Base-by-base conservation (phyloP, 1,140 invertebrate species). In the Pomacea maculata region DNA sequence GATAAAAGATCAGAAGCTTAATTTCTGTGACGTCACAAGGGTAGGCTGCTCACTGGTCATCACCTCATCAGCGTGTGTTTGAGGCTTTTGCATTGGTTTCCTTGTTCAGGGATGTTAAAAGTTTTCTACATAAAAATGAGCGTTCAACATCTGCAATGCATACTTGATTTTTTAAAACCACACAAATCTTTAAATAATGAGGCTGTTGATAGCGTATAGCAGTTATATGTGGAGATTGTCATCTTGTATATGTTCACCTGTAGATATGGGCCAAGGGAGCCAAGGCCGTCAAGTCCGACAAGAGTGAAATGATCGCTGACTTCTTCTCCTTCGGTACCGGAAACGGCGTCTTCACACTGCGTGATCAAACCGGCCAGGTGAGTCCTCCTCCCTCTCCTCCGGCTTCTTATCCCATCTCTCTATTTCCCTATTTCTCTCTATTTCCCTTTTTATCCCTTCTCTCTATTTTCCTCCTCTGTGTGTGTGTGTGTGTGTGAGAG, bases 251-350 rank as follows among this genome's bases (percentile, higher is more conserved):
- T 55, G 14, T 45, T 14, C 12, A 1, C 25, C 11, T 25, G 29
- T 65, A 80, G 79, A 1, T 76, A 10, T 80, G 79, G 79, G 79
- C 79, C 1, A 75, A 76, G 52, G 79, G 79, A 12, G 63, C 73
- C 71, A 80, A 80, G 79, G 73, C 75, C 29, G 34, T 1, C 34
- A 70, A 63, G 14, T 6, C 63, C 1, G 74, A 25, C 17, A 73
- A 80, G 52, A 80, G 75, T 25, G 79, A 80, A 34, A 72, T 68
- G 12, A 29, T 76, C 61, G 52, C 45, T 55, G 79, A 80, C 54
- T 2, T 5, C 34, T 64, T 76, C 73, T 68, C 73, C 17, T 80
- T 80, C 19, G 79, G 79, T 34, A 65, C 75, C 7, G 79, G 79
- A 21, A 80, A 12, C n/a, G 75, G 79, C 25, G 15, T 57, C 19